Base-by-base conservation (phyloP, 2,888 invertebrate genomes). In the Ecliptopera silaceata region DNA sequence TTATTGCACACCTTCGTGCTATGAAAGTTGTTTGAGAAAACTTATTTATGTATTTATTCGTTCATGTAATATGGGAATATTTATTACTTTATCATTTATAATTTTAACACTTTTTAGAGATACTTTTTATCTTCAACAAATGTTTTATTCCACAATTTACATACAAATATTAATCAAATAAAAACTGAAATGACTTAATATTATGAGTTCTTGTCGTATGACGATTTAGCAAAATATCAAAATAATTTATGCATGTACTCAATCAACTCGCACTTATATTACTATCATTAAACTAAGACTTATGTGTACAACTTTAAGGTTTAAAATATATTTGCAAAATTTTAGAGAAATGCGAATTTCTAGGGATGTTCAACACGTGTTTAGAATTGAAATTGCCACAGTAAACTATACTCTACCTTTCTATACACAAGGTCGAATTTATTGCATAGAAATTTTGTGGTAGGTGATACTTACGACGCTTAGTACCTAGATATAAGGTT, bases 221-320 rank as follows among this genome's bases (percentile, higher is more conserved):
- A 46, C 51, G 56, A 59, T 61, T 61, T 61, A 55, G 50, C 54
- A 57, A 57, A n/a, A 64, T 59, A 64, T 59, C 49, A 53, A 47
- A 49, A 49, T 61, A 56, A 60, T 59, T 56, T 52, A 63, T 54
- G 38, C 39, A 44, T 36, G 2, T 34, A 4, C 13, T 36, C 36
- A 15, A 36, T 36, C 36, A 36, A 15, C 15, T 15, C 36, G 15
- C 8, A 15, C 10, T 36, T 36, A n/a, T 15, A 15, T 15, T 15
- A 36, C 15, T 15, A 13, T 8, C 36, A 36, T 15, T 6, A 1
- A 36, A 36, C 13, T 36, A 36, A 36, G 15, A 13, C 10, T 8
- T 36, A 10, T 3, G 8, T 15, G 3, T 15, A 3, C 10, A 15
- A 10, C 6, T 8, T 10, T 36, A 36, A 36, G 36, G 36, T 36